Conservation (phyloP, 2,113 vertebrate species). For the Coturnix japonica region DNA sequence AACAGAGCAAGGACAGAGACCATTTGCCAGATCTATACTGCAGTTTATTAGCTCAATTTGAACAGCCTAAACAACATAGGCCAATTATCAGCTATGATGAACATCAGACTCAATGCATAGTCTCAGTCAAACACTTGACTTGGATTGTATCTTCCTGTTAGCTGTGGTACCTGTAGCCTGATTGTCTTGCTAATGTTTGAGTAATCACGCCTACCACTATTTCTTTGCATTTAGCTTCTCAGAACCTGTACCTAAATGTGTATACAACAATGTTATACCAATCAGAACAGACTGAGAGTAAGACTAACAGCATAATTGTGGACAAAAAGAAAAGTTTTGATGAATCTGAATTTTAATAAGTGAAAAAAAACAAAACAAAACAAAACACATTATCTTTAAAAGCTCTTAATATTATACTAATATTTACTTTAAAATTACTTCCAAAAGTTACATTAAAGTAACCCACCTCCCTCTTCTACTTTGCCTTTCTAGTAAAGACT, state of each 20-base stretch:
- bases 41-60: not conserved
- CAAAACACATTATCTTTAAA: not conserved
- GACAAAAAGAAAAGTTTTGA: not conserved
- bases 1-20: not conserved
- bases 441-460: not conserved
- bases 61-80: not conserved
- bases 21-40: accelerated
- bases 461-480: not conserved
- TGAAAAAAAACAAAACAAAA: not conserved
- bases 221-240: not conserved
- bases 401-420: not conserved
- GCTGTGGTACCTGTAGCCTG: accelerated
- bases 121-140: not conserved
- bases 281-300: not conserved
- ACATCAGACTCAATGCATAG: not conserved
- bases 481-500: not conserved
- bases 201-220: not conserved
- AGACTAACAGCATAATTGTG: not conserved
- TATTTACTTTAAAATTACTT: not conserved
- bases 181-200: not conserved
- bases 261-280: not conserved
- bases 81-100: not conserved
- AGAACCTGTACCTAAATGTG: not conserved
- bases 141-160: not conserved
- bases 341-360: not conserved